Percentiles rank a stretch among this genome's conserved stretches.
Conservation (phyloP, 2,113 vertebrate species). For the Phyllostomus hastatus region DNA sequence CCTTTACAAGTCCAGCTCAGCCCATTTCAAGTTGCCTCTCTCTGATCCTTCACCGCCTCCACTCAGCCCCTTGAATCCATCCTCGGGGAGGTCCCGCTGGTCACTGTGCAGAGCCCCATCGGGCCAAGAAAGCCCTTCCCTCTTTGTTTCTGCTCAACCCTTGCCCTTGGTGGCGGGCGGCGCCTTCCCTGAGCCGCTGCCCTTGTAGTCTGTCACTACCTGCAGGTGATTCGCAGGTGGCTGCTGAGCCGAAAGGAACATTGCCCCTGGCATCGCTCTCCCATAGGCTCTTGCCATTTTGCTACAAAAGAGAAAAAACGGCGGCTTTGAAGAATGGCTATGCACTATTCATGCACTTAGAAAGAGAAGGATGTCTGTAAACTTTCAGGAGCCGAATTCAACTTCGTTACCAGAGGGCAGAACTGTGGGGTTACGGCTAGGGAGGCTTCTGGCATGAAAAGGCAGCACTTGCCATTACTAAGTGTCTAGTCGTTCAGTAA, state of each 20-base stretch:
- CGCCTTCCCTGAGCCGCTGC: background rate
- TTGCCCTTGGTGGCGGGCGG: background rate
- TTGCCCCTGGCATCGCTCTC: slow-evolving; percentile 58
- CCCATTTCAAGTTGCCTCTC: slow-evolving; percentile 79
- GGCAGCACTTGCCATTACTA: background rate
- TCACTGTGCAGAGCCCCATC: slow-evolving; percentile 56
- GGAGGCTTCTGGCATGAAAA: slow-evolving; percentile 47
- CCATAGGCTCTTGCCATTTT: slow-evolving; percentile 62
- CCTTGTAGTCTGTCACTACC: slow-evolving; percentile 46
- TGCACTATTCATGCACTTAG: slow-evolving; percentile 58
- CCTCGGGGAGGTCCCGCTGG: slow-evolving; percentile 70
- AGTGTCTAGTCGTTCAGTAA: background rate
- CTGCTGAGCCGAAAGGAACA: slow-evolving; percentile 48
- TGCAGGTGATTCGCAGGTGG: slow-evolving; percentile 65
- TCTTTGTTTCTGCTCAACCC: slow-evolving; percentile 58
- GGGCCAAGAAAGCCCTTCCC: slow-evolving; percentile 27
- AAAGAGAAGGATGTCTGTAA: slow-evolving; percentile 42
- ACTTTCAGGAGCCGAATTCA: slow-evolving; percentile 40
- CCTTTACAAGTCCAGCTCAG: slow-evolving; percentile 73
- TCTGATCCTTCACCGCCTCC: slow-evolving; percentile 76
- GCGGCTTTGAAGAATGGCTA: slow-evolving; percentile 61
- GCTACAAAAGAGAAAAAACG: slow-evolving; percentile 69
- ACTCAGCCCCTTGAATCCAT: slow-evolving; percentile 71
- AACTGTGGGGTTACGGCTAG: background rate
- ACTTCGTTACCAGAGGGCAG: slow-evolving; percentile 57